Evolutionary conservation across 1,140 invertebrate species (phyloP), one percentile per base, ranked within the genome.

Genomic region (Scaptodrosophila lebanonensis): DNA sequence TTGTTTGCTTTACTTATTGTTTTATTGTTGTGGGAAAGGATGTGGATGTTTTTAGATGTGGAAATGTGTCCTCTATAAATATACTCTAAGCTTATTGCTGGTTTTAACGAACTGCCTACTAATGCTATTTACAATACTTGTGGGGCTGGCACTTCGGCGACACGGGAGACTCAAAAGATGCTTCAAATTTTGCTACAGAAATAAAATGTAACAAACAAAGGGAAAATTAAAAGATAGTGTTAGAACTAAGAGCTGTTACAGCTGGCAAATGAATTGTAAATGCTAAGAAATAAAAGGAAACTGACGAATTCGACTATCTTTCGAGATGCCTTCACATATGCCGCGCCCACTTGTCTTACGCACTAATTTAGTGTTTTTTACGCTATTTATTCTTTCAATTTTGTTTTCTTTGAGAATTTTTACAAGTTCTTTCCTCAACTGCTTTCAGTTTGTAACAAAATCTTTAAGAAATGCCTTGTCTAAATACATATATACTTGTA

Each of bases 311-410:
- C n/a, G n/a, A n/a, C n/a, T n/a, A n/a, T n/a, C n/a, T n/a, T n/a
- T n/a, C n/a, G n/a, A n/a, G n/a, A n/a, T n/a, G n/a, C n/a, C n/a
- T n/a, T n/a, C n/a, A n/a, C n/a, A n/a, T n/a, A 25, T 27, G 61
- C 66, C 69, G 57, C 40, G 53, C 54, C 66, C 48, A 50, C 44
- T 59, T 30, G 13, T 53, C 68, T 65, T 83, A 83, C 36, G 4
- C 3, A 12, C 70, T 83, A 83, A 83, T 83, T 83, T 83, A 83
- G 79, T 83, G 59, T 62, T 50, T 62, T 42, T 73, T 83, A 83
- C 77, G 72, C 77, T 77, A 70, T 69, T 59, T 35, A 62, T 50
- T 58, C 33, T 42, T 33, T 33, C 30, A 68, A 57, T 36, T 25
- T 25, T 39, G 17, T 32, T 15, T 45, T 32, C 32, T 43, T 53